phyloP scores from a whole-genome alignment of 2,797 vertebrate genomes.

The Steatocranus sp. region DNA sequence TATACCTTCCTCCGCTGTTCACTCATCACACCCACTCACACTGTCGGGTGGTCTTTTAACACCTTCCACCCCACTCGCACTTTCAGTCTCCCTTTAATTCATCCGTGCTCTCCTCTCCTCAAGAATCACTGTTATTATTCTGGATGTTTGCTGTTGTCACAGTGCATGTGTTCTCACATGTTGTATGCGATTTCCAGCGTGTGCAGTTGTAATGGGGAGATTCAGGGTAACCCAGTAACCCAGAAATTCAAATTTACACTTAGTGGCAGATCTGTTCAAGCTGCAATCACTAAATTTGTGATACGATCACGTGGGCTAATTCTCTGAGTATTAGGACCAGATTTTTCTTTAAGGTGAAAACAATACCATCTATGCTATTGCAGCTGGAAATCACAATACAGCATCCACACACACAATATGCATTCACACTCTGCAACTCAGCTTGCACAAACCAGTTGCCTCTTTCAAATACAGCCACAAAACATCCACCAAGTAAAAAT shows the following conservation, averaged over 20 bases:
- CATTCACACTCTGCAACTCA: not conserved
- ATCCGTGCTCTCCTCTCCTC: not conserved
- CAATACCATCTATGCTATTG: not conserved
- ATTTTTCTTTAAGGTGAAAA: not conserved
- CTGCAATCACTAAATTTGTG: not conserved
- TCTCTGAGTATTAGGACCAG: not conserved
- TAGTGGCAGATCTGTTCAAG: not conserved
- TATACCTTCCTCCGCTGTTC: not conserved
- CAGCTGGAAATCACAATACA: not conserved
- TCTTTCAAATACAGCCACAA: not conserved
- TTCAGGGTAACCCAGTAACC: not conserved
- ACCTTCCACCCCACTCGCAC: not conserved
- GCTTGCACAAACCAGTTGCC: not conserved
- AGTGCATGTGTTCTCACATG: not conserved
- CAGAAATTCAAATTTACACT: not conserved
- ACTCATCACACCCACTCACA: not conserved
- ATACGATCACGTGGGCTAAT: not conserved
- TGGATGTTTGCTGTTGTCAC: not conserved
- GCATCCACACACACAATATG: not conserved
- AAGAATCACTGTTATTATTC: not conserved
- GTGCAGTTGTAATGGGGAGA: not conserved
- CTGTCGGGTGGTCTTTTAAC: not conserved
- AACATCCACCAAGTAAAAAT: not conserved
- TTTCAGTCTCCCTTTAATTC: slow-evolving; percentile 10
- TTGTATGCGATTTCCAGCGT: not conserved